phyloP scores from a whole-genome alignment of 2,888 invertebrate genomes.

The Sipha maydis region DNA sequence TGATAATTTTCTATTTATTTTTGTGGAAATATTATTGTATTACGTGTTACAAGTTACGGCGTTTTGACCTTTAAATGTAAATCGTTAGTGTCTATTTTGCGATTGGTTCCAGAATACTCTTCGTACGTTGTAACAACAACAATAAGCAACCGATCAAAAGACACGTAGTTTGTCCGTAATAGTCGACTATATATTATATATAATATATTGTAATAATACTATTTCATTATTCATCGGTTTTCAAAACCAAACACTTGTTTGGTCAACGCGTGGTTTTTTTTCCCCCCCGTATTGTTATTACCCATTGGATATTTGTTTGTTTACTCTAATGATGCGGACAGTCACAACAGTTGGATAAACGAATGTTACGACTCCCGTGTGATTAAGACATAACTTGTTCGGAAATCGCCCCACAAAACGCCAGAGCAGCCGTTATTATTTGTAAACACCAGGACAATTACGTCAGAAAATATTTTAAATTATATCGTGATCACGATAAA shows the following conservation, averaged over 20 bases:
- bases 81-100: not conserved
- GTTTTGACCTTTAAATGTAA: no score
- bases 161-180: not conserved
- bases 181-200: not conserved
- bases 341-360: not conserved
- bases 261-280: not conserved
- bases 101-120: not conserved
- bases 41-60: no score
- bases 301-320: not conserved
- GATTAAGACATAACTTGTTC: constrained; percentile 49
- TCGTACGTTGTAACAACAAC: not conserved
- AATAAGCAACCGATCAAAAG: not conserved
- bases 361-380: not conserved
- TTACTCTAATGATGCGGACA: not conserved
- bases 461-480: constrained; percentile 38
- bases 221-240: not conserved
- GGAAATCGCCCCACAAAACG: constrained; percentile 26
- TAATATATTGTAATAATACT: not conserved
- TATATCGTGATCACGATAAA: not conserved
- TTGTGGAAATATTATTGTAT: no score
- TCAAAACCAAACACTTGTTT: not conserved
- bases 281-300: not conserved
- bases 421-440: not conserved
- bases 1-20: no score
- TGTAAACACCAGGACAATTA: constrained; percentile 39